phyloP scores from a whole-genome alignment of 2,113 vertebrate species.

The Pseudorectes ferrugineus region DNA sequence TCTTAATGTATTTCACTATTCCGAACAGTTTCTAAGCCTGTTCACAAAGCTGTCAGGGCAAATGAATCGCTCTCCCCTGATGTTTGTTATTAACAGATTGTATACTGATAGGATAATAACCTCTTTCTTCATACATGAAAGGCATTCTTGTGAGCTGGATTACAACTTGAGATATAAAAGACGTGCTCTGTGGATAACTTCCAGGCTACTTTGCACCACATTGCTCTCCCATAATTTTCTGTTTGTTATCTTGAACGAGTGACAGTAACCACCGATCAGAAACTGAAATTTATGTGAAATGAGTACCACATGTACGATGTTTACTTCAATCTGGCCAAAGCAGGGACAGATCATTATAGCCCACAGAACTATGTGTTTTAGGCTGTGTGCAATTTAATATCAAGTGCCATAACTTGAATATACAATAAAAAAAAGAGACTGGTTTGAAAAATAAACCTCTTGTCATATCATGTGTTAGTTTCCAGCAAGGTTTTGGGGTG shows the following conservation, averaged over 20 bases:
- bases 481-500: slow-evolving; percentile 45
- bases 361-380: slow-evolving; percentile 40
- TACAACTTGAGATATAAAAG: slow-evolving; percentile 72
- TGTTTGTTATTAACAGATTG: slow-evolving; percentile 76
- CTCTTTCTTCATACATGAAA: slow-evolving; percentile 71
- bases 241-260: slow-evolving; percentile 70
- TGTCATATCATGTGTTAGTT: slow-evolving; percentile 54
- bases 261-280: slow-evolving; percentile 68
- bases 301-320: slow-evolving; percentile 69
- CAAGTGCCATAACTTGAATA: slow-evolving; percentile 60
- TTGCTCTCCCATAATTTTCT: slow-evolving; percentile 59
- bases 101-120: slow-evolving; percentile 67
- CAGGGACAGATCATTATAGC: slow-evolving; percentile 19
- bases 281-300: slow-evolving; percentile 71
- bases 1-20: slow-evolving; percentile 42
- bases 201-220: slow-evolving; percentile 65
- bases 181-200: slow-evolving; percentile 65
- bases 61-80: slow-evolving; percentile 68
- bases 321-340: slow-evolving; percentile 60
- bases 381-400: slow-evolving; percentile 63
- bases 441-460: slow-evolving; percentile 71
- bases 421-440: slow-evolving; percentile 33
- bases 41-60: slow-evolving; percentile 66
- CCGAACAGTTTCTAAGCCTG: slow-evolving; percentile 49
- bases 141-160: slow-evolving; percentile 70